Conservation (phyloP, 2,888 invertebrate genomes). For the Diarsia dahlii region DNA sequence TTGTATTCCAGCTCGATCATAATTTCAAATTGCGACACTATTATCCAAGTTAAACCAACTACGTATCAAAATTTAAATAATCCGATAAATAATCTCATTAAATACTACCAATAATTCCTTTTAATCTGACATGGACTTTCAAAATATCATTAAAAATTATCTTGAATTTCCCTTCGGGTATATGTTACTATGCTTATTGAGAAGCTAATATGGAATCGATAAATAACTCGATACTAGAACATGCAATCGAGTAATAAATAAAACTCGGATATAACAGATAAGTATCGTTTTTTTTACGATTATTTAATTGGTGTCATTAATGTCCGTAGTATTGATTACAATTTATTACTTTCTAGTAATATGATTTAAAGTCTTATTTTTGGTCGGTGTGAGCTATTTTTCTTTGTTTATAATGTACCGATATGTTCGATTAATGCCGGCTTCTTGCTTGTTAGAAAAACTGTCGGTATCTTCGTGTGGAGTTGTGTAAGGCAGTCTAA, state of each 20-base stretch:
- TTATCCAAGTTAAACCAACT: slow-evolving; percentile 52
- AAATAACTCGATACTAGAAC: slow-evolving; percentile 71
- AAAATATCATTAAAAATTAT: slow-evolving; percentile 77
- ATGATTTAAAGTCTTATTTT: slow-evolving; percentile 63
- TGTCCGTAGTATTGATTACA: slow-evolving; percentile 80
- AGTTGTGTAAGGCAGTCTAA: slow-evolving; percentile 13
- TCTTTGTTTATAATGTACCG: slow-evolving; percentile 18
- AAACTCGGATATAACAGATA: slow-evolving; percentile 73
- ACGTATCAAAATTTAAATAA: slow-evolving; percentile 62
- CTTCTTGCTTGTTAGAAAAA: slow-evolving; percentile 23
- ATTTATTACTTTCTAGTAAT: slow-evolving; percentile 76
- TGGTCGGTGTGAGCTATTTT: slow-evolving; percentile 34
- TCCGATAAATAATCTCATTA: slow-evolving; percentile 68
- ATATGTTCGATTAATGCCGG: slow-evolving; percentile 16
- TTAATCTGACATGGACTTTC: slow-evolving; percentile 74
- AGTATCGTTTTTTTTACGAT: slow-evolving; percentile 78
- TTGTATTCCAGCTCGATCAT: slow-evolving; percentile 48
- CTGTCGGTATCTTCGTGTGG: slow-evolving; percentile 9
- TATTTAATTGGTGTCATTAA: slow-evolving; percentile 86
- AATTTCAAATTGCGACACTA: slow-evolving; percentile 63
- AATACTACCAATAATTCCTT: slow-evolving; percentile 71
- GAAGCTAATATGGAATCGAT: slow-evolving; percentile 70
- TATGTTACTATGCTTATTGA: slow-evolving; percentile 71
- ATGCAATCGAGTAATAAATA: slow-evolving; percentile 78
- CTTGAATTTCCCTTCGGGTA: slow-evolving; percentile 67